Conservation (phyloP, 92 coral and sea anemone genomes). For the Bergia sp. region DNA sequence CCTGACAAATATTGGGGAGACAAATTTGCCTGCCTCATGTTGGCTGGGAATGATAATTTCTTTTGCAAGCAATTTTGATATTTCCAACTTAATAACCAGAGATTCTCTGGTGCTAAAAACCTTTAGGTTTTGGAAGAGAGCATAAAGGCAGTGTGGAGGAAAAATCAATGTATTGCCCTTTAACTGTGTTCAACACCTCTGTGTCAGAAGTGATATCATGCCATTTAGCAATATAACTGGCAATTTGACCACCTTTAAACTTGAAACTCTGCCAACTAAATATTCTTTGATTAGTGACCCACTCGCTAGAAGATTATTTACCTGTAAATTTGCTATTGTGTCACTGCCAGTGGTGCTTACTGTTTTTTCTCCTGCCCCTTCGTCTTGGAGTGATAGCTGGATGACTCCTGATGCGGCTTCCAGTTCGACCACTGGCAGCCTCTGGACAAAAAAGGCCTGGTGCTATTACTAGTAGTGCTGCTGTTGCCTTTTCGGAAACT, state of each 20-base stretch:
- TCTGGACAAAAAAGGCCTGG: slow-evolving; percentile 48
- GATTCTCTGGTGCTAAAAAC: slow-evolving; percentile 25
- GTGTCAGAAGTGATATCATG: too few species aligned
- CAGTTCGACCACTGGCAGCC: slow-evolving; percentile 38
- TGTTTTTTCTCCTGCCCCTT: slow-evolving; percentile 13
- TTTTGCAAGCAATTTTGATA: slow-evolving; percentile 24
- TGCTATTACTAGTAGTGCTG: slow-evolving; percentile 21
- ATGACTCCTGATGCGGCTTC: slow-evolving; percentile 10
- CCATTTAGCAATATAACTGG: slow-evolving; percentile 4
- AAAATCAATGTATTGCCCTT: not conserved
- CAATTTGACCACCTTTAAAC: slow-evolving; percentile 11
- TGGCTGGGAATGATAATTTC: slow-evolving; percentile 30
- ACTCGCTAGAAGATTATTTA: not conserved
- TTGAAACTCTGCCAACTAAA: not conserved
- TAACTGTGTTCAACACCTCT: not conserved
- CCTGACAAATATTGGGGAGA: too few species aligned
- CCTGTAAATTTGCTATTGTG: slow-evolving; percentile 6
- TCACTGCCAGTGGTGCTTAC: slow-evolving; percentile 3
- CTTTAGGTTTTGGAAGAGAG: slow-evolving; percentile 1
- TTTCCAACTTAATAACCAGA: slow-evolving; percentile 39
- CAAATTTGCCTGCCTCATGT: not conserved
- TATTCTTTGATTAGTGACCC: not conserved
- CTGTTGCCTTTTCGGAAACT: slow-evolving; percentile 14
- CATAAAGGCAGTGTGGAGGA: slow-evolving; percentile 12
- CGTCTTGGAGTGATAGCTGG: slow-evolving; percentile 22